Evolutionary conservation across 2,888 invertebrate species (phyloP), one percentile per base, ranked within the genome.

Genomic region (Coronaproctus castanopsis): DNA sequence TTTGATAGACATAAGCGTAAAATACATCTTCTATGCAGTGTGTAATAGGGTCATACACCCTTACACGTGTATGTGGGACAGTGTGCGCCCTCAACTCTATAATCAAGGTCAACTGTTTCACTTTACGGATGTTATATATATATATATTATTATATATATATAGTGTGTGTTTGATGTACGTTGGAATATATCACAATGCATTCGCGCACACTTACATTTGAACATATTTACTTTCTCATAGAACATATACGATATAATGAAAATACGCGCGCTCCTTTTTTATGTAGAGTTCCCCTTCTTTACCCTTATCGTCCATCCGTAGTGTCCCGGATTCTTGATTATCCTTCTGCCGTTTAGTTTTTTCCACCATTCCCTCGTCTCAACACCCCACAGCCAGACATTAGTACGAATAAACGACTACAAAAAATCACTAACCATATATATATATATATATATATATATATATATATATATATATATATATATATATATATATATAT

Each of bases 11-110:
- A n/a, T n/a, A n/a, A n/a, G n/a, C n/a, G n/a, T n/a, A n/a, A n/a
- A n/a, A n/a, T n/a, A n/a, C n/a, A n/a, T n/a, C n/a, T n/a, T n/a
- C n/a, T n/a, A n/a, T n/a, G n/a, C n/a, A n/a, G n/a, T n/a, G n/a
- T n/a, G n/a, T n/a, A n/a, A n/a, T n/a, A 57, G 57, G 57, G 57
- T 57, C 57, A 57, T 50, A 55, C 49, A 57, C 57, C 57, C 57
- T 57, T 57, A 57, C 36, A 50, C 57, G 51, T 52, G 36, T 5
- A 36, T 36, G 36, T 36, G 36, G 36, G 36, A 36, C 36, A 36
- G 8, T 36, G 36, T 14, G 36, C 36, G 14, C 36, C 14, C 36
- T 36, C 36, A 8, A 5, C 36, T 36, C 5, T 36, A 5, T 36
- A 36, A 36, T 36, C 36, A 36, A 36, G 36, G 36, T 36, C 36